These are phyloP conservation scores for Penaeus monodon DNA, from an alignment of 2,888 invertebrate genomes.

Conservation along the genomic window DNA sequence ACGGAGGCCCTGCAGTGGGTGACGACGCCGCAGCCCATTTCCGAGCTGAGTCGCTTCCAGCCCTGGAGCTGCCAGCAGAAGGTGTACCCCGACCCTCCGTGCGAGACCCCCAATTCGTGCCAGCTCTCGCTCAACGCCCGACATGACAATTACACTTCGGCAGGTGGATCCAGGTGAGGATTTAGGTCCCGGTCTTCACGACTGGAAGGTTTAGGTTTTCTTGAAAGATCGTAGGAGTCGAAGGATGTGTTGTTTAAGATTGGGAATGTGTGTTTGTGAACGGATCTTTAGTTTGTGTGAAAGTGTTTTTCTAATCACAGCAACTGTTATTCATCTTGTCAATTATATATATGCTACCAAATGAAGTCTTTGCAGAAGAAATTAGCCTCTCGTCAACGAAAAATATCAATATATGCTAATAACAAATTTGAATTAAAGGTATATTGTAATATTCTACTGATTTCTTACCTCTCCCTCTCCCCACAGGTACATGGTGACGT, in stretches of 20 bases:
- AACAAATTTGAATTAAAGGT: background rate
- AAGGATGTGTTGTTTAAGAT: too few relatives aligned
- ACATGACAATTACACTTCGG: slow-evolving; percentile 33
- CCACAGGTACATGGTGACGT: slow-evolving; percentile 65
- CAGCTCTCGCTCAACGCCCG: slow-evolving; percentile 76
- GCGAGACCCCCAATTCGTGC: slow-evolving; percentile 86
- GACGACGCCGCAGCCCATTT: slow-evolving; percentile 83
- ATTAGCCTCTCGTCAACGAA: background rate
- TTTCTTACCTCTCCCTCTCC: background rate
- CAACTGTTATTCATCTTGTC: too few relatives aligned
- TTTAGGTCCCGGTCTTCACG: background rate
- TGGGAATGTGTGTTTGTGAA: too few relatives aligned
- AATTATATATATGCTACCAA: too few relatives aligned
- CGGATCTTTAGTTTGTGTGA: too few relatives aligned
- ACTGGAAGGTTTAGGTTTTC: background rate
- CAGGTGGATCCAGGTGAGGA: slow-evolving; percentile 59
- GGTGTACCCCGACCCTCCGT: slow-evolving; percentile 79
- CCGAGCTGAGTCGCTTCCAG: slow-evolving; percentile 80
- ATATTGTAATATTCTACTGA: background rate
- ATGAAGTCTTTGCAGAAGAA: too few relatives aligned
- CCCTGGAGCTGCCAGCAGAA: slow-evolving; percentile 81
- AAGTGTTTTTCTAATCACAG: too few relatives aligned
- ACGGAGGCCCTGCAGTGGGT: slow-evolving; percentile 93
- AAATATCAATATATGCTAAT: background rate
- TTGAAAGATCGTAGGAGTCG: background rate